These are phyloP conservation scores for Selene dorsalis DNA, from an alignment of 2,797 vertebrate genomes.

Conservation along the genomic window DNA sequence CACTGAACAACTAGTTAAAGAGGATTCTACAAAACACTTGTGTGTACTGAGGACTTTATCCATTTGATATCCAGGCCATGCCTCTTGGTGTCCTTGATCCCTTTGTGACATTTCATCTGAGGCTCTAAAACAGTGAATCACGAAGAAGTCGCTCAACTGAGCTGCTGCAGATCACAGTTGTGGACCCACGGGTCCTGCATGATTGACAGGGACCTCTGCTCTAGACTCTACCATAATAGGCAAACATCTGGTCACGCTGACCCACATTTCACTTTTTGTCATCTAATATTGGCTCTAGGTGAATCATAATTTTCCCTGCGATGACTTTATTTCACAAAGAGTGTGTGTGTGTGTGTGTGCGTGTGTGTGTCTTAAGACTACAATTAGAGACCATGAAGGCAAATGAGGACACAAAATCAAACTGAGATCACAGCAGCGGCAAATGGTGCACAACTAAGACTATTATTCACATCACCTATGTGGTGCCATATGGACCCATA, in stretches of 20 bases:
- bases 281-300: slow-evolving; percentile 44
- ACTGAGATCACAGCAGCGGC: slow-evolving; percentile 26
- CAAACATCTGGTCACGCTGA: slow-evolving; percentile 67
- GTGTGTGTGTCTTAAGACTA: slow-evolving; percentile 11
- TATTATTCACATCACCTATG: slow-evolving; percentile 35
- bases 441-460: slow-evolving; percentile 40
- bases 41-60: slow-evolving; percentile 38
- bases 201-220: slow-evolving; percentile 70
- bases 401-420: slow-evolving; percentile 44
- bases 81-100: slow-evolving; percentile 44
- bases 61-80: slow-evolving; percentile 47
- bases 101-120: slow-evolving; percentile 55
- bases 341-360: too few species aligned
- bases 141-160: slow-evolving; percentile 64
- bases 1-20: slow-evolving; percentile 1
- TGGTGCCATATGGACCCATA: slow-evolving; percentile 33
- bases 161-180: slow-evolving; percentile 54
- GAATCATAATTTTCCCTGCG: slow-evolving; percentile 40
- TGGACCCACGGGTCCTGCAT: slow-evolving; percentile 55
- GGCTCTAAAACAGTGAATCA: slow-evolving; percentile 54
- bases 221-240: slow-evolving; percentile 47
- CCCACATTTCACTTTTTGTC: slow-evolving; percentile 60
- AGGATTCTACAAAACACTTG: slow-evolving; percentile 13
- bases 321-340: slow-evolving; percentile 10
- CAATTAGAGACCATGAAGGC: slow-evolving; percentile 24